A percentile compares a stretch with the other conserved stretches of the same genome.
phyloP scores from a whole-genome alignment of 2,797 vertebrate genomes.

The Melanotaenia boesemani region DNA sequence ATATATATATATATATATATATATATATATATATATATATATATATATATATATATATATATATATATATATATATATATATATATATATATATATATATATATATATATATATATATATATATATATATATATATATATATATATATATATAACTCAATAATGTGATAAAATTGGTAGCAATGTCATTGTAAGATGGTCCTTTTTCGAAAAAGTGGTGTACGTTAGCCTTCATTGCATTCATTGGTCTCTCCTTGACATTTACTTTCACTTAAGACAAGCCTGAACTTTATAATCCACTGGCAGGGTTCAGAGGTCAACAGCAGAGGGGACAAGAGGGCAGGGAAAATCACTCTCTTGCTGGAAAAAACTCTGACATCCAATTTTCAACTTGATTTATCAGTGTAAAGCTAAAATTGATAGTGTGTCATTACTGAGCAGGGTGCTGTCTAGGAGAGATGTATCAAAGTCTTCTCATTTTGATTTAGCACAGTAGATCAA shows the following conservation, averaged over 20 bases:
- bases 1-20: too few relatives aligned
- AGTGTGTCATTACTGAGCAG: slow-evolving; percentile 95
- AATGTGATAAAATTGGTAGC: not conserved
- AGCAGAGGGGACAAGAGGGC: slow-evolving; percentile 82
- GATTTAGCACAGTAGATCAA: slow-evolving; percentile 96
- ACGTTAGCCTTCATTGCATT: slow-evolving; percentile 81
- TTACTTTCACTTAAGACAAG: slow-evolving; percentile 85
- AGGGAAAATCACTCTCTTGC: slow-evolving; percentile 89
- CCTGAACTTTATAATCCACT: slow-evolving; percentile 95
- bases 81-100: too few relatives aligned
- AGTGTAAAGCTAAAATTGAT: slow-evolving; percentile 99
- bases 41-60: too few relatives aligned
- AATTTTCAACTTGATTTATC: slow-evolving; percentile 99
- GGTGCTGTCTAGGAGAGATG: slow-evolving; percentile 92
- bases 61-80: too few relatives aligned
- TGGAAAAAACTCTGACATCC: slow-evolving; percentile 95
- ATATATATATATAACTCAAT: too few relatives aligned
- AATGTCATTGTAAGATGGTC: slow-evolving; percentile 12
- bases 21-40: too few relatives aligned
- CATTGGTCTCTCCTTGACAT: slow-evolving; percentile 85
- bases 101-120: too few relatives aligned
- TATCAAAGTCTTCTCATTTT: slow-evolving; percentile 95
- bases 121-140: too few relatives aligned
- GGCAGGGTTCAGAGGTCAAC: slow-evolving; percentile 92
- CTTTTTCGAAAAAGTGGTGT: slow-evolving; percentile 22